Evolutionary conservation across 2,113 vertebrate genomes (phyloP), one percentile per base, ranked within the genome.

Genomic region (Phylloscopus whistleri): DNA sequence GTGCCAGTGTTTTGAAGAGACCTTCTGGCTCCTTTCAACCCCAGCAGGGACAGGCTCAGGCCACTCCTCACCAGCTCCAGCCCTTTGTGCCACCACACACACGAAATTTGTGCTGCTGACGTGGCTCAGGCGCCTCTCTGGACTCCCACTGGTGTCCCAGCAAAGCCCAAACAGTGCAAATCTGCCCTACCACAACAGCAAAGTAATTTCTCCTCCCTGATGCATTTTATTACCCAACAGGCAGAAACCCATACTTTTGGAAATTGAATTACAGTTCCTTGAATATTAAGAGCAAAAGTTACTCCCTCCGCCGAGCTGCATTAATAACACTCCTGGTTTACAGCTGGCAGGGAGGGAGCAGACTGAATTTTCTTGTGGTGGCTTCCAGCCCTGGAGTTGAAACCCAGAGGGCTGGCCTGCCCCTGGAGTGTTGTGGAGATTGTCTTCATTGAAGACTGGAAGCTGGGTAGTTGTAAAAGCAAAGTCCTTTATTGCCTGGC

Each of bases 51-150:
- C 8, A 17, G 39, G 43, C 7, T 89, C 28, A 17, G 33, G 48
- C 6, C 11, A 0, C 18, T 28, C 37, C 39, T 87, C 9, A 0
- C 13, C 41, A 24, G 10, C 84, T 55, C 72, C 3, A 1, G 22
- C 21, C 31, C 41, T 69, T 63, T 0, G 0, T 30, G 64, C 30
- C 37, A 53, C 23, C 79, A 22, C 39, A 58, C 16, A 67, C 16
- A 2, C 0, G 7, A 17, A 44, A 51, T 13, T 1, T 8, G 24
- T 70, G 7, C 44, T 13, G 12, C 4, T 21, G 33, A 4, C 0
- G 0, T 8, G 52, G 35, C 64, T 39, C 30, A 14, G 1, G 56
- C 23, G 20, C 51, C 53, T 12, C 7, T 48, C 26, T 8, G 1
- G 14, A 43, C n/a, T 76, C 56, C 52, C 4, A 2, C 13, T 26